Conservation (phyloP, 53 echinoderm and acorn worm species). For the Stichopus horrens region DNA sequence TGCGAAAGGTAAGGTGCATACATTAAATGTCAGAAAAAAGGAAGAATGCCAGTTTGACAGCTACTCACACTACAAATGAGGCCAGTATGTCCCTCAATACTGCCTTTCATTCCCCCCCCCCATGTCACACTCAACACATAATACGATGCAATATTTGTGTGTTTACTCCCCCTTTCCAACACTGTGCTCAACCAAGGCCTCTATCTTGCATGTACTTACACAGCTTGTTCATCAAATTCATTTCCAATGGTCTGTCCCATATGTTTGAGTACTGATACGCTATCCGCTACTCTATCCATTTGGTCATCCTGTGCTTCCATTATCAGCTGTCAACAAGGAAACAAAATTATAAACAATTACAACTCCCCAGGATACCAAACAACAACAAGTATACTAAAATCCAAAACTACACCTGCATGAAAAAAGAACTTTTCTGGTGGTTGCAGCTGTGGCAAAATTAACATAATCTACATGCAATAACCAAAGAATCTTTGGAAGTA, state of each 20-base stretch:
- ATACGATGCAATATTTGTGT: too few relatives aligned
- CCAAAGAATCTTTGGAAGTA: background rate
- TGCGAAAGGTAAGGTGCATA: too few relatives aligned
- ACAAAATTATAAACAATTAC: background rate
- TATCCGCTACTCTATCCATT: constrained; percentile 81
- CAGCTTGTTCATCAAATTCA: constrained; percentile 94
- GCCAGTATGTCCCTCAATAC: too few relatives aligned
- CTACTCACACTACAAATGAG: too few relatives aligned
- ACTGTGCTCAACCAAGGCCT: background rate
- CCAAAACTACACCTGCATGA: background rate
- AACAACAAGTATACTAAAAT: background rate
- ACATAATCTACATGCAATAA: background rate
- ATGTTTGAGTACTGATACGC: constrained; percentile 85
- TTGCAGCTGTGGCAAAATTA: background rate
- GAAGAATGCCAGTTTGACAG: too few relatives aligned
- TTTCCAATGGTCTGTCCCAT: constrained; percentile 97
- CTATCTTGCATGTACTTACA: constrained; percentile 65
- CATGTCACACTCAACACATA: too few relatives aligned
- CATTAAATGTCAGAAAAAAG: too few relatives aligned
- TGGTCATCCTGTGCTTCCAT: constrained; percentile 92
- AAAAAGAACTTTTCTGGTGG: background rate
- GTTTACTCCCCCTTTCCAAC: too few relatives aligned
- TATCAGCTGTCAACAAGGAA: constrained; percentile 67
- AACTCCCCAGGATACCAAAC: too few relatives aligned
- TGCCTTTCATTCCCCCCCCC: too few relatives aligned